Evolutionary conservation across 1,140 invertebrate genomes (phyloP), one percentile per base, ranked within the genome.

Genomic region (Dendroctonus valens): DNA sequence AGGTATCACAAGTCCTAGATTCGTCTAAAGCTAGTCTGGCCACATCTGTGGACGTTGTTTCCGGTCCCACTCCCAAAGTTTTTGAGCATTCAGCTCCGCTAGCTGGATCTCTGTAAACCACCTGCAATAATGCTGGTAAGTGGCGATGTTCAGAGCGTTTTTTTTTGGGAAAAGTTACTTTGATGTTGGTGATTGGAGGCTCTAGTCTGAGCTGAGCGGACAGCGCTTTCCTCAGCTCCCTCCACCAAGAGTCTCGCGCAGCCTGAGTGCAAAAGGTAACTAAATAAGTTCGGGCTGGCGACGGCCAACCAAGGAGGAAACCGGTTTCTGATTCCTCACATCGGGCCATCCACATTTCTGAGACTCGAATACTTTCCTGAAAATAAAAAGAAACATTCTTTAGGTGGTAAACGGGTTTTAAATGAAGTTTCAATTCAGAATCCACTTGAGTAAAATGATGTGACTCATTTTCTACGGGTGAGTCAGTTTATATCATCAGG

Each of bases 251-350:
- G 72, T 84, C 83, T 73, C 82, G 77, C 7, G 83, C 83, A 48
- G 83, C 83, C 76, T 85, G 83, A 0, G 83, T 84, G 53, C 82
- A 83, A 70, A 84, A 84, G 3, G 81, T 84, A 74, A 83, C 85
- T 75, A 90, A 86, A 79, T 93, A 93, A 8, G 89, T 91, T 11
- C 86, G 86, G 2, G 91, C 88, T 55, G 89, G 84, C 65, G 90
- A 91, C 3, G 92, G 91, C 92, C 92, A 94, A 40, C 93, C 93
- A 15, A 95, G 82, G n/a, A 93, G 87, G 79, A 95, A 94, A 53
- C 91, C 92, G 7, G 88, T 91, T 74, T 93, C 91, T 41, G 82
- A 80, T 73, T 89, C 89, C 5, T 72, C 66, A 60, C 73, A 70
- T 69, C 82, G 79, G 38, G 87, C 83, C 38, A 90, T 75, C 91